These are phyloP conservation scores for Gobius niger DNA, from an alignment of 2,113 vertebrate genomes.

Conservation along the genomic window DNA sequence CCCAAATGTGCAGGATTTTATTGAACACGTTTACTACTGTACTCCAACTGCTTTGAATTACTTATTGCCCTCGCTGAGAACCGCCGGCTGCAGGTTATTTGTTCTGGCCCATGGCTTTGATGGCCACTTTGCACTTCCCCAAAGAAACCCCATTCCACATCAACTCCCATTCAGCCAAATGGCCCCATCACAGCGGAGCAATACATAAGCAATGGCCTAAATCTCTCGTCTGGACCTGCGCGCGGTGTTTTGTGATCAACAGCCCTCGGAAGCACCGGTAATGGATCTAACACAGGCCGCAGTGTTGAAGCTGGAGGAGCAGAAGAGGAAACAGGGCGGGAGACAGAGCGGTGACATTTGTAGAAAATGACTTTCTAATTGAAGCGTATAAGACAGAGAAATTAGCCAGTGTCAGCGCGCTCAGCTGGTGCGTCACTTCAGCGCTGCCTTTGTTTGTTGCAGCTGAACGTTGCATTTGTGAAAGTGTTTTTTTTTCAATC, in stretches of 20 bases:
- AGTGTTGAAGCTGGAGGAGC: constrained; percentile 51
- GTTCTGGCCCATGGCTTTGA: constrained; percentile 60
- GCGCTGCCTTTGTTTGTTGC: constrained; percentile 40
- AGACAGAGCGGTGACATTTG: constrained; percentile 65
- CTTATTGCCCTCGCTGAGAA: constrained; percentile 40
- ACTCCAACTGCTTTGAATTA: constrained; percentile 52
- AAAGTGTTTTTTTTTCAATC: constrained; percentile 25
- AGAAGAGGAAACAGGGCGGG: constrained; percentile 45
- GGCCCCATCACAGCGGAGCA: constrained; percentile 53
- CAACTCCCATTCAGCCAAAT: constrained; percentile 57
- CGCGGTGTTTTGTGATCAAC: constrained; percentile 61
- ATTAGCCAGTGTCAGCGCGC: constrained; percentile 70
- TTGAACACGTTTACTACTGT: constrained; percentile 37
- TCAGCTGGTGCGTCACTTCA: constrained; percentile 54
- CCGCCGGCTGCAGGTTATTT: constrained; percentile 49
- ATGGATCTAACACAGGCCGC: constrained; percentile 44
- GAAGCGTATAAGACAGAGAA: constrained; percentile 72
- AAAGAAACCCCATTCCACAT: constrained; percentile 55
- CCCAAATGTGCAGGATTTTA: not conserved
- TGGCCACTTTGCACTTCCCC: constrained; percentile 49
- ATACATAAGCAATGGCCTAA: constrained; percentile 58
- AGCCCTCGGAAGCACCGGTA: constrained; percentile 48
- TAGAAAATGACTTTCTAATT: constrained; percentile 75
- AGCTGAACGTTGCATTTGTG: constrained; percentile 46
- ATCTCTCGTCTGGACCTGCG: constrained; percentile 39